A percentile compares a stretch with the other conserved stretches of the same genome.
phyloP scores from a whole-genome alignment of 2,113 vertebrate species.

The Carassius carassius region DNA sequence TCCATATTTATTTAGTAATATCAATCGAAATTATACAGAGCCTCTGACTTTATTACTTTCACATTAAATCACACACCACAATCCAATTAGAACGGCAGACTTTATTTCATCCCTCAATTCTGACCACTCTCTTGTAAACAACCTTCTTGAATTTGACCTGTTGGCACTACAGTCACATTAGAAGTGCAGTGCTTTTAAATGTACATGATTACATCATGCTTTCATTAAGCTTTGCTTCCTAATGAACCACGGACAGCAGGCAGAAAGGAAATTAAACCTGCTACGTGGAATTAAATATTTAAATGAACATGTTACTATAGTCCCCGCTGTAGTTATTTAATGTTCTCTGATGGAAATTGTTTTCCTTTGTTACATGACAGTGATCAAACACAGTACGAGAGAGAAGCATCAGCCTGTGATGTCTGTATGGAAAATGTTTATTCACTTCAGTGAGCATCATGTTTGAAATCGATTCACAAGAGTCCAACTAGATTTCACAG shows the following conservation, averaged over 20 bases:
- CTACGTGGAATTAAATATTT: slow-evolving; percentile 16
- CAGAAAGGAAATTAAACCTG: slow-evolving; percentile 12
- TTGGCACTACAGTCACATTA: not conserved
- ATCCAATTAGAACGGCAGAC: not conserved
- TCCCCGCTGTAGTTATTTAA: not conserved
- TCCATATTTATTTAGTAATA: not conserved
- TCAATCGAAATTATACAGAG: not conserved
- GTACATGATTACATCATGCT: not conserved
- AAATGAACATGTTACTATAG: not conserved
- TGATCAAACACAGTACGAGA: slow-evolving; percentile 23
- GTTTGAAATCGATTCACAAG: slow-evolving; percentile 30
- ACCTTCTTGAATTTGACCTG: not conserved
- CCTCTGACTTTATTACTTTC: not conserved
- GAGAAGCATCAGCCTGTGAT: slow-evolving; percentile 23
- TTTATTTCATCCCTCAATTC: not conserved
- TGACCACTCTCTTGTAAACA: not conserved
- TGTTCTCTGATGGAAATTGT: slow-evolving; percentile 16
- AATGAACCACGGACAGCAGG: not conserved
- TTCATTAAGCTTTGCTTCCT: not conserved
- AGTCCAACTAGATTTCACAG: slow-evolving; percentile 36
- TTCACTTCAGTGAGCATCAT: slow-evolving; percentile 26
- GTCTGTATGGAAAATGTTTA: slow-evolving; percentile 1
- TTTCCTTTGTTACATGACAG: slow-evolving; percentile 33
- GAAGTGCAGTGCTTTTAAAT: not conserved
- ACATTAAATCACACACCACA: not conserved